A percentile compares a stretch with the other conserved stretches of the same genome.
phyloP scores from a whole-genome alignment of 2,797 vertebrate genomes.

The Lemur catta region DNA sequence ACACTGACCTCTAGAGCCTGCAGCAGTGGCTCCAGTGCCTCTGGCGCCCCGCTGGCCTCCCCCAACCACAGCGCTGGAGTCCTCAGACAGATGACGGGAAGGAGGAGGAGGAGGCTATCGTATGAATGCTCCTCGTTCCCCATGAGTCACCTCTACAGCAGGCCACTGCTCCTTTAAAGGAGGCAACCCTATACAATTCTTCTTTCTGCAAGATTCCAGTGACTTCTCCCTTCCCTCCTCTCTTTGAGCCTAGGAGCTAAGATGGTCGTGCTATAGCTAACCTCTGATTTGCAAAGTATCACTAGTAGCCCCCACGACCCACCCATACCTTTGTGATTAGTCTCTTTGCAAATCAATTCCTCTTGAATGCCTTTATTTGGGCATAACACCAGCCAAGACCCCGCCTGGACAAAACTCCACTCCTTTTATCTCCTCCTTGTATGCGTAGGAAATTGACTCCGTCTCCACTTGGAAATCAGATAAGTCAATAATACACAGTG shows the following conservation, averaged over 20 bases:
- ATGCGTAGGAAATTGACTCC: background rate
- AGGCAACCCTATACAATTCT: too few relatives aligned
- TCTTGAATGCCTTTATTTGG: background rate
- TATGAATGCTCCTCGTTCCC: background rate
- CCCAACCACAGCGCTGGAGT: background rate
- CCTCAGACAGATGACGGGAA: background rate
- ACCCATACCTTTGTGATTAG: background rate
- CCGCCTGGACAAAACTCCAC: background rate
- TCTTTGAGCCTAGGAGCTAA: background rate
- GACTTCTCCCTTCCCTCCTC: background rate
- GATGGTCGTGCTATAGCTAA: background rate
- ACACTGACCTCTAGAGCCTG: background rate
- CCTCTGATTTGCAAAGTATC: background rate
- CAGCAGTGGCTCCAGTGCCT: background rate
- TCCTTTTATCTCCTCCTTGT: background rate
- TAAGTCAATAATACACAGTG: background rate
- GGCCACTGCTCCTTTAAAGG: background rate
- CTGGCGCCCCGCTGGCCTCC: accelerated
- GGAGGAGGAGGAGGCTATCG: too few relatives aligned
- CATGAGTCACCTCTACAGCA: background rate
- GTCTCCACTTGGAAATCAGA: background rate
- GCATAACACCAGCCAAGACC: background rate
- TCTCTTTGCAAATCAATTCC: background rate
- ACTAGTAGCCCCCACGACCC: too few relatives aligned
- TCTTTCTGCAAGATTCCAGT: background rate